Base-by-base conservation (phyloP, 2,113 vertebrate species). In the Solea senegalensis region DNA sequence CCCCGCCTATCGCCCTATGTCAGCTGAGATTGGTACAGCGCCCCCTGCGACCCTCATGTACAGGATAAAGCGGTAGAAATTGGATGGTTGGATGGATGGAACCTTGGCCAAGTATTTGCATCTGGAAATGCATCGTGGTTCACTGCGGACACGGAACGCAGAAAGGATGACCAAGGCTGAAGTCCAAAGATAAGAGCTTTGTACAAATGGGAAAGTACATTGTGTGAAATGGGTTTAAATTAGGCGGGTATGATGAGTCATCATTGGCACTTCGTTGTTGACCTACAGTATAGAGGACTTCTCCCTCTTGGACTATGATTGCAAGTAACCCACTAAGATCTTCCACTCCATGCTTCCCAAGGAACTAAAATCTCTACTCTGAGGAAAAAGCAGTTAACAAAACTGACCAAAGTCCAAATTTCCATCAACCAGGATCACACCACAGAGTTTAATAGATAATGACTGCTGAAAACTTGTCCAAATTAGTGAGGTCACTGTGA, bases 271-370 rank as follows among this genome's bases (percentile, higher is more conserved):
- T 34, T 6, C 70, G 76, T 49, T 26, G 51, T 14, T 76, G 73
- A 83, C 8, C 40, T 57, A 9, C 16, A 72, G 34, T 6, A 8
- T 1, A 34, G 15, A 43, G 9, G 72, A 84, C 79, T 74, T 72
- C 28, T 63, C 49, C 15, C 13, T 64, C 64, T 78, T 83, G 53
- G 75, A 80, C 61, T 27, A 52, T 67, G 80, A 85, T 86, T 82
- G 78, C 82, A 81, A 61, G 62, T 53, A 53, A 53, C 54, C 61
- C 59, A 51, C 60, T 68, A 59, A 69, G 48, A 52, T 41, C 54
- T 39, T 56, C 54, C 54, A 39, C 53, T 40, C 54, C 34, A 4
- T 54, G 54, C 66, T 45, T 67, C 50, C 45, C 57, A 70, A 53
- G 26, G 40, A 76, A 50, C 21, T 9, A 15, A 72, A 74, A 64